Percentiles rank a stretch among this genome's conserved stretches.
These are phyloP conservation scores for Harpagus bidentatus DNA, from an alignment of 2,113 vertebrate genomes.

Conservation along the genomic window DNA sequence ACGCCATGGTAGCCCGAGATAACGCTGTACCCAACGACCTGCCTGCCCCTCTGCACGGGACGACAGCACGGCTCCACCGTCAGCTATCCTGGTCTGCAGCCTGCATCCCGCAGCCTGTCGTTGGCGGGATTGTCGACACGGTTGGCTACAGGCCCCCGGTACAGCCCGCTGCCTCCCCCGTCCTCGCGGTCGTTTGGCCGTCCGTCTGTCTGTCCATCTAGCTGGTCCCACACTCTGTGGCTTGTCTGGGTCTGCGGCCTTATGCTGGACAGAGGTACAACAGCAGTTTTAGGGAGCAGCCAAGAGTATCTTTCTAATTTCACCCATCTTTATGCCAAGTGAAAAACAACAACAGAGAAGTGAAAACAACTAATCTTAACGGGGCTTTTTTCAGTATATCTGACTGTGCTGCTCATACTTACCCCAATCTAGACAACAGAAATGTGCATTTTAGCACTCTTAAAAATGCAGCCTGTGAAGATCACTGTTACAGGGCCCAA, in stretches of 20 bases:
- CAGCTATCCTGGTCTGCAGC: neutral
- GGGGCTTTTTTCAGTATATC: neutral
- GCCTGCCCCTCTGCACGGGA: fast-evolving
- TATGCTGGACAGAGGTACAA: neutral
- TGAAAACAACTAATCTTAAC: neutral
- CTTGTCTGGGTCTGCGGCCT: neutral
- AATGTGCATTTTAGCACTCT: neutral
- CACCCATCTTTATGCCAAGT: neutral
- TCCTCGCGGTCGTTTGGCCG: fast-evolving
- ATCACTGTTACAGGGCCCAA: neutral
- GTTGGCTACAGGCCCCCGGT: neutral
- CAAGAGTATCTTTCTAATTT: neutral
- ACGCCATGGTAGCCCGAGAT: neutral
- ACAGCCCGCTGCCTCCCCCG: neutral
- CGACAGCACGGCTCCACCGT: neutral
- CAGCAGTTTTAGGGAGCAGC: neutral
- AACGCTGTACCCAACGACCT: fast-evolving
- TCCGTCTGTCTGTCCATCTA: too few species aligned
- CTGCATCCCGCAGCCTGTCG: fast-evolving
- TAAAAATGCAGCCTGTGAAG: neutral
- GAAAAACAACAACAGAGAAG: neutral
- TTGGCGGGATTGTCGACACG: too few species aligned
- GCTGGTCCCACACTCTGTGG: fast-evolving
- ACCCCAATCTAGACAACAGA: neutral
- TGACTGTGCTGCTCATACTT: neutral